phyloP scores from a whole-genome alignment of 2,797 vertebrate species.

The Phyllotis vaccarum region DNA sequence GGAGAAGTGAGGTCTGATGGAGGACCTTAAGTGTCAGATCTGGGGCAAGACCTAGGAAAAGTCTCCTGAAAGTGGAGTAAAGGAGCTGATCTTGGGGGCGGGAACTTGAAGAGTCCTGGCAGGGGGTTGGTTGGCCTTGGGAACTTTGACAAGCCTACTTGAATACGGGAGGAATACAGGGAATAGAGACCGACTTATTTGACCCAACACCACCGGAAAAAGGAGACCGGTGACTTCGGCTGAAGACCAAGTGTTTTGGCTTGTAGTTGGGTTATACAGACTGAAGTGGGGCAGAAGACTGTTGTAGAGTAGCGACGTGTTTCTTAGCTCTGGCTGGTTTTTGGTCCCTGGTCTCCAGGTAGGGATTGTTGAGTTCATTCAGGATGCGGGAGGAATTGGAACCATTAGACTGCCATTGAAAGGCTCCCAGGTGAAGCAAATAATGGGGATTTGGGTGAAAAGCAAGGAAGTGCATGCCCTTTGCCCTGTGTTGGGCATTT shows the following conservation, averaged over 20 bases:
- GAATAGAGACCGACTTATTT: background rate
- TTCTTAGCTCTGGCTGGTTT: slow-evolving; percentile 62
- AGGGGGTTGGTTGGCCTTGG: background rate
- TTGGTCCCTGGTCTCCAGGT: slow-evolving; percentile 30
- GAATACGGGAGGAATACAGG: no score
- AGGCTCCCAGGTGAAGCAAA: slow-evolving; percentile 64
- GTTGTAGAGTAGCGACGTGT: background rate
- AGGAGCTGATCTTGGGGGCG: background rate
- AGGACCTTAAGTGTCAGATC: background rate
- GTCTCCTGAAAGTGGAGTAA: slow-evolving; percentile 6
- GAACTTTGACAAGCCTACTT: background rate
- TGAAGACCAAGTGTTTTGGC: slow-evolving; percentile 33
- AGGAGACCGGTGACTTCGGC: slow-evolving; percentile 40
- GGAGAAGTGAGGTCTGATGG: background rate
- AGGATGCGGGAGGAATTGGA: slow-evolving; percentile 41
- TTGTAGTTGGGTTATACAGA: slow-evolving; percentile 38
- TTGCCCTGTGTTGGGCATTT: slow-evolving; percentile 72
- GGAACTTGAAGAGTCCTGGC: slow-evolving; percentile 22
- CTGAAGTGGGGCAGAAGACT: slow-evolving; percentile 50
- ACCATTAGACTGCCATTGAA: slow-evolving; percentile 53
- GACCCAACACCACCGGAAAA: background rate
- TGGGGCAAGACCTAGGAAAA: background rate
- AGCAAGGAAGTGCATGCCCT: slow-evolving; percentile 67
- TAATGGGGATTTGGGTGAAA: slow-evolving; percentile 53
- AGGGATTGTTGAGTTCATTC: slow-evolving; percentile 48